A percentile compares a stretch with the other conserved stretches of the same genome.
Conservation (phyloP, 2,113 vertebrate genomes). For the Aramus guarauna region DNA sequence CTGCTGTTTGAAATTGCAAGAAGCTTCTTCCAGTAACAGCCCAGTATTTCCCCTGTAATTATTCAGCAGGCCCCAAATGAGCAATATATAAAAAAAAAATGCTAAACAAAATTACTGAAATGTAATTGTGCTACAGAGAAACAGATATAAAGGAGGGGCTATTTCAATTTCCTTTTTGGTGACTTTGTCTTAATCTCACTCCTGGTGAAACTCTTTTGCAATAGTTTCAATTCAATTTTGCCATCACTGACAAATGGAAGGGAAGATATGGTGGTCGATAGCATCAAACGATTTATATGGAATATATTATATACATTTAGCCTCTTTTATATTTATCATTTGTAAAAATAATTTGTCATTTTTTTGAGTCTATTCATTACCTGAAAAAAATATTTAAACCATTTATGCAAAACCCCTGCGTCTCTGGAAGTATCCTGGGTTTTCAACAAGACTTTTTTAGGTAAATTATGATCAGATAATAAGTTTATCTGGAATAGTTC, state of each 20-base stretch:
- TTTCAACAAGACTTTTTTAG: neutral
- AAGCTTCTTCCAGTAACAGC: conserved; percentile 15
- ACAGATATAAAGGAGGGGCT: neutral
- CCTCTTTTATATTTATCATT: neutral
- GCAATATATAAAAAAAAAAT: neutral
- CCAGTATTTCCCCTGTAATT: neutral
- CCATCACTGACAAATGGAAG: neutral
- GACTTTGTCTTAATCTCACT: neutral
- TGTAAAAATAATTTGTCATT: neutral
- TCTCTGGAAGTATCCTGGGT: neutral
- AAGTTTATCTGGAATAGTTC: neutral
- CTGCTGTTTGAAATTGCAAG: neutral
- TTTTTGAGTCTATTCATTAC: neutral
- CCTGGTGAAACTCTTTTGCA: neutral
- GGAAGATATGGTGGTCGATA: neutral
- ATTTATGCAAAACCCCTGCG: neutral
- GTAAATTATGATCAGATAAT: neutral
- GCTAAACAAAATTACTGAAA: conserved; percentile 31
- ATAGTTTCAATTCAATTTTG: neutral
- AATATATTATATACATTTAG: neutral
- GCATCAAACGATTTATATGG: neutral
- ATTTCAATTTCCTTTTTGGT: neutral
- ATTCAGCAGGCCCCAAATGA: conserved; percentile 10
- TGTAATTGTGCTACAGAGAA: conserved; percentile 30
- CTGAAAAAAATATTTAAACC: neutral